Evolutionary conservation across 2,888 invertebrate genomes (phyloP).

Genomic region (Phalera bucephala): DNA sequence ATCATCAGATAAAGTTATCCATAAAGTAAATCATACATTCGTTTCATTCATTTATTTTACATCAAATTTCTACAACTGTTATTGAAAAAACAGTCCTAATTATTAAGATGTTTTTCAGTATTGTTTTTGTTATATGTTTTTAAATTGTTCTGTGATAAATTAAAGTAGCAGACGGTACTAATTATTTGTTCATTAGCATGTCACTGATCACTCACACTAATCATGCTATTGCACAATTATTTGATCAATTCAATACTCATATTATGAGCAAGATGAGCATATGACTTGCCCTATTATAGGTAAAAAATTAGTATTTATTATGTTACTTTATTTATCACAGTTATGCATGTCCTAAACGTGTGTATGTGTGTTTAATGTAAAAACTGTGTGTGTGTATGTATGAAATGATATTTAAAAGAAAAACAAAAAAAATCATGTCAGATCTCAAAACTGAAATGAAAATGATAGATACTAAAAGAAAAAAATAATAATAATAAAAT

Average conservation of each 20-base stretch:
- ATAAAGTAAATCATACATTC: no score
- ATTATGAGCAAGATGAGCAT: no score
- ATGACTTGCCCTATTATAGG: no score
- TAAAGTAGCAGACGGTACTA: no score
- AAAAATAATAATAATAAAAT: constrained; percentile 12
- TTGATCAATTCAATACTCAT: not conserved
- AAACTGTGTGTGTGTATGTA: constrained; percentile 16
- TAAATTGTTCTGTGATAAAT: no score
- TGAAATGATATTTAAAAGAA: constrained; percentile 11
- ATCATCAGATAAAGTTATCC: no score
- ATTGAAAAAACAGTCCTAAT: no score
- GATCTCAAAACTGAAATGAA: not conserved
- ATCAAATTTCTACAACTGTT: no score
- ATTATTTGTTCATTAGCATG: not conserved
- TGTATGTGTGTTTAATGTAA: constrained; percentile 17
- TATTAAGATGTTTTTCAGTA: no score
- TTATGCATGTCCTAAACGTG: constrained; percentile 17
- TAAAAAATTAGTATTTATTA: no score
- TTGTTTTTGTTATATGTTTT: no score
- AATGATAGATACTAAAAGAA: constrained; percentile 1
- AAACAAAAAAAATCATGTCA: constrained; percentile 2
- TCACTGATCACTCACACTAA: not conserved
- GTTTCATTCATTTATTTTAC: no score
- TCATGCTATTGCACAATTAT: not conserved
- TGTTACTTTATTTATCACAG: constrained; percentile 26